Evolutionary conservation across 2,888 invertebrate genomes (phyloP).

Genomic region (Ellobium chinense): DNA sequence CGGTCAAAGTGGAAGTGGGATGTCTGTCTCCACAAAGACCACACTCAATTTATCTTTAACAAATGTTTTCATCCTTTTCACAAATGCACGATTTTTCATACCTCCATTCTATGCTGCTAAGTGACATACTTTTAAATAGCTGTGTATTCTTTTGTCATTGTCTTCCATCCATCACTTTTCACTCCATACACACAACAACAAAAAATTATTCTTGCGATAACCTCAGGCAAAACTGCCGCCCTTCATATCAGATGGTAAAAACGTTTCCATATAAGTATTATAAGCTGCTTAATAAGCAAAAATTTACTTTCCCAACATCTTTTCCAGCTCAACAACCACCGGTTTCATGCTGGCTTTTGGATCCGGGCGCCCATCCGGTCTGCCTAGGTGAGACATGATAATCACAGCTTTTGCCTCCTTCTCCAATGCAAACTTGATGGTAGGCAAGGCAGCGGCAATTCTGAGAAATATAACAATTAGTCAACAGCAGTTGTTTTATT

Average conservation of each 20-base stretch:
- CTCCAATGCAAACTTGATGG: conserved; percentile 94
- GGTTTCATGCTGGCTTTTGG: conserved; percentile 95
- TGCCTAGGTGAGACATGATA: conserved; percentile 97
- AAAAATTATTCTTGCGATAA: background rate
- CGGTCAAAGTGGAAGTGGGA: no score
- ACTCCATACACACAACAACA: no score
- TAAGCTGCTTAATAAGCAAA: no score
- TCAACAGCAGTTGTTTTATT: background rate
- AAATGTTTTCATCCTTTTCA: no score
- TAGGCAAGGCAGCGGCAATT: conserved; percentile 96
- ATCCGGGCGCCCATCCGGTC: conserved; percentile 95
- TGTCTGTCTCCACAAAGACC: no score
- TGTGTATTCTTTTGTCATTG: no score
- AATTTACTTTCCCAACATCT: conserved; percentile 85
- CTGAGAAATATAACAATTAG: conserved; percentile 78
- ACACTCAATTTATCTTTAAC: no score
- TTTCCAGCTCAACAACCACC: conserved; percentile 93
- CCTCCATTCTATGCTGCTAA: no score
- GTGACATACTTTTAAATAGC: no score
- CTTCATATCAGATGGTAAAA: background rate
- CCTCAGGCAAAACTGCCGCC: background rate
- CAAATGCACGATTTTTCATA: no score
- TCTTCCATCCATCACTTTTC: no score
- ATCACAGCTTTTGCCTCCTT: conserved; percentile 97
- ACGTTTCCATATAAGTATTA: background rate